Evolutionary conservation across 37 sponge, comb jelly and placozoan species (phyloP), one percentile per base, ranked within the genome.

Genomic region (Diacarnus erythraeanus): DNA sequence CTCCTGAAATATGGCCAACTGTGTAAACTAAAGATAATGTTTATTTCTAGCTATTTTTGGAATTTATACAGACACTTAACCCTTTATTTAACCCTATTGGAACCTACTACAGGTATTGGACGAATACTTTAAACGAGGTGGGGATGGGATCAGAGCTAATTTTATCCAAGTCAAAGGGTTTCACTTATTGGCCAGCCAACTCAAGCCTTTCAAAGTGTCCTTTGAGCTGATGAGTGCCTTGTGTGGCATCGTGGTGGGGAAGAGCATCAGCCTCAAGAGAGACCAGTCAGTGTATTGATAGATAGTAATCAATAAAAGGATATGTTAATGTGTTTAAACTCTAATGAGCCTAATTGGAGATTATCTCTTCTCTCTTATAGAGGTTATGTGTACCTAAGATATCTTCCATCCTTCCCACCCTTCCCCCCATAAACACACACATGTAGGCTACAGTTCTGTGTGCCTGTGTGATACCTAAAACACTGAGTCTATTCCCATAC

Each of bases 141-240:
- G 75, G 35, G 89, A 88, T 15, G 71, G 74, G 12, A 41, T 82
- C 0, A 77, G 38, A 64, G 43, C 68, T 12, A 78, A 76, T 59
- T 88, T 92, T 66, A 66, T 92, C 0, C 86, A 84, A 57, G 73
- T 81, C 58, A 88, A 81, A 39, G 93, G 89, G 0, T 92, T 92
- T 76, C 60, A 85, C 78, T 69, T 92, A 23, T 86, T 92, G 10
- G 89, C 74, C 41, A 43, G 42, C 38, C 93, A 92, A 74, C 79
- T 92, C 29, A 88, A 81, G 63, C 65, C 72, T 56, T 81, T 42
- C 69, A 72, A 59, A 0, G 78, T 92, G 42, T 88, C 86, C 51
- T 69, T 74, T 1, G 81, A 84, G 54, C 86, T 88, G 27, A 75
- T 88, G 44, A 88, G 71, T 78, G 93, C 93, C 36, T 69, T 92